Conservation (phyloP, 2,113 vertebrate genomes). For the Oreocharis arfaki region DNA sequence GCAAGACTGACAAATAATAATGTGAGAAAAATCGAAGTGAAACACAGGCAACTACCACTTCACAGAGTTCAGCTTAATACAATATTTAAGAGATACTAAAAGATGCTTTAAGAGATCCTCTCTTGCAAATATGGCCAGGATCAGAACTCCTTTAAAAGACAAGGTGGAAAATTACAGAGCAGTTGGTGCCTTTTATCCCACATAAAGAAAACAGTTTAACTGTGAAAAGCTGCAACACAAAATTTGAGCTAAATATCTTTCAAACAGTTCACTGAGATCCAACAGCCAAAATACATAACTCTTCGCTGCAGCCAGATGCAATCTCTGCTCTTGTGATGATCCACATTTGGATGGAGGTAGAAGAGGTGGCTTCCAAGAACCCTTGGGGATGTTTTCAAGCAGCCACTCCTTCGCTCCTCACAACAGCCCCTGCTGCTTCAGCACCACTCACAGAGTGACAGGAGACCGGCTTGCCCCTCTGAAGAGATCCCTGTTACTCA, state of each 20-base stretch:
- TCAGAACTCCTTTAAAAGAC: background rate
- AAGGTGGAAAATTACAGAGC: background rate
- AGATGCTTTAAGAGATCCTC: background rate
- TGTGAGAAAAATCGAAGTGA: background rate
- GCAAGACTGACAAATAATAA: background rate
- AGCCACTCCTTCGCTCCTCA: accelerated
- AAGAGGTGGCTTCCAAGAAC: background rate
- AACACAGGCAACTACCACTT: background rate
- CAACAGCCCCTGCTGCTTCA: background rate
- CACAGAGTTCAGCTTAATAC: background rate
- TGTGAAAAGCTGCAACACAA: background rate
- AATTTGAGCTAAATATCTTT: background rate
- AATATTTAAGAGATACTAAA: background rate
- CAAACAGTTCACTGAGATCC: background rate
- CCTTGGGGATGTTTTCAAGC: background rate
- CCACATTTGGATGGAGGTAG: background rate
- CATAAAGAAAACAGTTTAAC: background rate
- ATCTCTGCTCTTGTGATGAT: background rate
- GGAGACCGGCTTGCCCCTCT: background rate
- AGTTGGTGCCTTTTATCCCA: background rate
- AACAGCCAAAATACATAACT: background rate
- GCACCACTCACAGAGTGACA: background rate
- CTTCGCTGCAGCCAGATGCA: background rate
- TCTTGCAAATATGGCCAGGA: background rate
- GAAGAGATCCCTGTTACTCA: background rate